Base-by-base conservation (phyloP, 1,140 invertebrate species). In the Cydia amplana region DNA sequence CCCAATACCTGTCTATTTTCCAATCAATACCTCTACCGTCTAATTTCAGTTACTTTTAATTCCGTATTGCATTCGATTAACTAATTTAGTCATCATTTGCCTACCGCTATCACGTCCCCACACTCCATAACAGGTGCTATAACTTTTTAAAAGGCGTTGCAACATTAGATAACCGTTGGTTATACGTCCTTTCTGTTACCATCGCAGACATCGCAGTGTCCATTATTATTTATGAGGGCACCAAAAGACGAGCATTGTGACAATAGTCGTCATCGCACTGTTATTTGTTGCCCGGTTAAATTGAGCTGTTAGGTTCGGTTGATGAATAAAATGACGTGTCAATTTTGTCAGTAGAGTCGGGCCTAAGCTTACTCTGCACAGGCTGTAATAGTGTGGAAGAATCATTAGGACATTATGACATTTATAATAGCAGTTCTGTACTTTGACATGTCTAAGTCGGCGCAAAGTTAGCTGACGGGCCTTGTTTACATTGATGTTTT, bases 211-310 rank as follows among this genome's bases (percentile, higher is more conserved):
- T 60, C 55, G 18, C 55, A 12, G 12, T 60, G 55, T 60, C 28
- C 65, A 70, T 70, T 40, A 70, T 70, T 70, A 70, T 70, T 65
- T 70, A 70, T 70, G 65, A 36, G 65, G n/a, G 28, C 36, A 36
- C 65, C n/a, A 36, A 67, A 67, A 32, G 64, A 67, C 32, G 14
- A 60, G 14, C 32, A 70, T 70, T 43, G 65, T 40, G 16, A 70
- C 28, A n/a, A 43, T 36, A 40, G 65, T 20, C 32, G 32, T 36
- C 25, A 65, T 16, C 25, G 18, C 25, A 32, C 12, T 67, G 28
- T 67, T 67, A 36, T 36, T 67, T n/a, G n/a, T 40, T 0, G 55
- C 55, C 20, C 18, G 55, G 20, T n/a, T 60, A 60, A 60, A 60
- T 60, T 23, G 55, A 23, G 55, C 7, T 23, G 55, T 60, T 60